Base-by-base conservation (phyloP, 2,113 vertebrate genomes). In the Lampris incognitus region DNA sequence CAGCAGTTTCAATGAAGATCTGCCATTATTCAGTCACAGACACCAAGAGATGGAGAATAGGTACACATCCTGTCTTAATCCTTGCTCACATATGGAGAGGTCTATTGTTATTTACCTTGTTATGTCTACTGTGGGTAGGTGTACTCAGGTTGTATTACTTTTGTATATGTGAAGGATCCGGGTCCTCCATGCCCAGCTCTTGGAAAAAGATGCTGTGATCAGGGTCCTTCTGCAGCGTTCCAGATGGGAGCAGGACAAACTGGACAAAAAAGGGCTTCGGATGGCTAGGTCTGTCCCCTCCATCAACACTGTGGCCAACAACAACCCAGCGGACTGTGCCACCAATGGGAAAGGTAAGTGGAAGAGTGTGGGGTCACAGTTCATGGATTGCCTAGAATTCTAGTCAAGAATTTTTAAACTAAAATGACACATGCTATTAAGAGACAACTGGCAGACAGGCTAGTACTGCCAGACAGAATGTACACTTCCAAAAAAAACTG, bases 21-120 rank as follows among this genome's bases (percentile, higher is more conserved):
- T 97, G 49, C 95, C 97, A 0, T 64, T 94, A 1, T 92, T 95
- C 2, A 94, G 88, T 90, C 96, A 97, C 85, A 95, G 96, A 79
- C 95, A 97, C 59, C 97, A 97, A 83, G 98, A 98, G 89, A 98
- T 99, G 98, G 96, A 99, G 91, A 98, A 95, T 94, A 97, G 98
- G 98, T 98, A 85, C 7, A 6, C 50, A 51, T n/a, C 36, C 1
- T 5, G 24, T 64, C 24, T 1, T 7, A 2, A 0, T 40, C 13
- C 0, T 61, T 6, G 11, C 4, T 2, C 59, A 42, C 39, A 41
- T 61, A 5, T 8, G 24, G 41, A 42, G 13, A 9, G 11, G 4
- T 42, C 11, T 4, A 13, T 2, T 54, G 0, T n/a, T 48, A 1
- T 2, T 40, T 11, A 9, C 36, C 0, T 1, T 5, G 38, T 6